A percentile compares a stretch with the other conserved stretches of the same genome.
phyloP scores from a whole-genome alignment of 2,888 invertebrate species.

The Cantharis rustica region DNA sequence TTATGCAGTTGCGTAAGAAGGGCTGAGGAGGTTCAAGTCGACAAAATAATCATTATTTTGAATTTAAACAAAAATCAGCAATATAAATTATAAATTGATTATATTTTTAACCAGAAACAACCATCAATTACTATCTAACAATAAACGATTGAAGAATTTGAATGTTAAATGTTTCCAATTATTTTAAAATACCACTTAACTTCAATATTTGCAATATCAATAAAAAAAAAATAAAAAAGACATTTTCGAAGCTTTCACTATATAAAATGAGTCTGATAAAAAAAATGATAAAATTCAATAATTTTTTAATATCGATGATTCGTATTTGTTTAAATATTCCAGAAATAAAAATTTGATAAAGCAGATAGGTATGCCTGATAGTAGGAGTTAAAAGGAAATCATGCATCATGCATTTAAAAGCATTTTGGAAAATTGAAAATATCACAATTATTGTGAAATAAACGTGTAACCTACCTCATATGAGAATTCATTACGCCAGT shows the following conservation, averaged over 20 bases:
- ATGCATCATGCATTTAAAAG: background rate
- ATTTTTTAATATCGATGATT: background rate
- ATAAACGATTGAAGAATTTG: too few species aligned
- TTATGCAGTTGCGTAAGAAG: too few species aligned
- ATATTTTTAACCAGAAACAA: too few species aligned
- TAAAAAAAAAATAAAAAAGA: background rate
- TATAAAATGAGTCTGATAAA: background rate
- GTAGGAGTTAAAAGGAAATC: background rate
- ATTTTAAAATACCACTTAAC: too few species aligned
- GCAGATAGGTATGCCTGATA: background rate
- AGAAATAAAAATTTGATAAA: background rate
- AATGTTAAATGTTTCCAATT: too few species aligned
- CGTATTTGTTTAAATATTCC: background rate
- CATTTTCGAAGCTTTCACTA: background rate
- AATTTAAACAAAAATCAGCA: too few species aligned
- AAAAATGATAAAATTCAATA: background rate
- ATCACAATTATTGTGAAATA: background rate
- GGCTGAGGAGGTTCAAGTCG: too few species aligned
- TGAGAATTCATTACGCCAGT: slow-evolving; percentile 6
- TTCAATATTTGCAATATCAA: background rate
- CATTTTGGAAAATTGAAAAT: background rate
- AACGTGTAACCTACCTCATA: slow-evolving; percentile 22
- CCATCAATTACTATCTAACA: too few species aligned
- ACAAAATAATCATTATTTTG: too few species aligned
- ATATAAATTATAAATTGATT: too few species aligned